Evolutionary conservation across 2,888 invertebrate genomes (phyloP).

Genomic region (Acleris cristana): DNA sequence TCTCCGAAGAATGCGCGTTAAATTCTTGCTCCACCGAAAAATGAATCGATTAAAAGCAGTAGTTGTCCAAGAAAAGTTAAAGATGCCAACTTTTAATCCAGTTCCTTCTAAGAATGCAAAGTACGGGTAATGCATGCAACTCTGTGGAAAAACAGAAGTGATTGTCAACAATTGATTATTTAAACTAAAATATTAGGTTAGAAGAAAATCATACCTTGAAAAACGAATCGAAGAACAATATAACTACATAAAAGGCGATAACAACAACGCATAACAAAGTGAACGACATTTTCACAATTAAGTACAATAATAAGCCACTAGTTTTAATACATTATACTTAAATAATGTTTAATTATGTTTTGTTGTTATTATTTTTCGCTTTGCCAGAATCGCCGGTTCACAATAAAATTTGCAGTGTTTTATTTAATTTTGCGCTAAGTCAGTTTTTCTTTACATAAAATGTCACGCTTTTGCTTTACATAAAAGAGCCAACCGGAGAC

Average conservation of each 20-base stretch:
- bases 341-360: slow-evolving; percentile 2
- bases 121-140: slow-evolving; percentile 93
- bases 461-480: no score
- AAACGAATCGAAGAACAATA: slow-evolving; percentile 92
- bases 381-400: slow-evolving; percentile 2
- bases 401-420: no score
- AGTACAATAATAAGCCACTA: background rate
- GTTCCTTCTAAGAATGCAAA: slow-evolving; percentile 89
- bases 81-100: slow-evolving; percentile 88
- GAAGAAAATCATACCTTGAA: slow-evolving; percentile 86
- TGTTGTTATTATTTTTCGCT: slow-evolving; percentile 16
- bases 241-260: slow-evolving; percentile 85
- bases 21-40: slow-evolving; percentile 88
- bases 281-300: slow-evolving; percentile 84
- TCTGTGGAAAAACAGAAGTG: slow-evolving; percentile 81
- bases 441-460: no score
- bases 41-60: slow-evolving; percentile 90
- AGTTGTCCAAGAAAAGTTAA: slow-evolving; percentile 91
- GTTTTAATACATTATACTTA: slow-evolving; percentile 10
- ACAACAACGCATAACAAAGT: slow-evolving; percentile 85
- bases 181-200: slow-evolving; percentile 14
- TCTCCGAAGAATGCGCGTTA: slow-evolving; percentile 84
- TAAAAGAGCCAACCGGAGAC: no score
- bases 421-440: no score
- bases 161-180: background rate